These are phyloP conservation scores for Onchidella celtica DNA, from an alignment of 2,888 invertebrate species.

Conservation along the genomic window DNA sequence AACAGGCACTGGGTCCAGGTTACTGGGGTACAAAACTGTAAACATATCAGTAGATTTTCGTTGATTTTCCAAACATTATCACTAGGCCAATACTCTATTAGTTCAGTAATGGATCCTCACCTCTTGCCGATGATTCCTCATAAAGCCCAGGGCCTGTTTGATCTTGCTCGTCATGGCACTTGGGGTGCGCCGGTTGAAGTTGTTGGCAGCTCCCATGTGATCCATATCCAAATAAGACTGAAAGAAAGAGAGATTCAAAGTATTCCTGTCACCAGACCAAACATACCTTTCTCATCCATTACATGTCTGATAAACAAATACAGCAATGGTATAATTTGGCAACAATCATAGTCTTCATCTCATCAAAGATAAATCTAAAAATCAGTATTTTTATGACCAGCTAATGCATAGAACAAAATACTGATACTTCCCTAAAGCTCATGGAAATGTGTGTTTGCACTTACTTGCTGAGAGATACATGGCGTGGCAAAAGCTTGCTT, in stretches of 20 bases:
- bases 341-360: too few relatives aligned
- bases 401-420: too few relatives aligned
- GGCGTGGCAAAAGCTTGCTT: constrained; percentile 94
- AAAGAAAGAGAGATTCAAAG: neutral
- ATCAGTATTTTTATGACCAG: too few relatives aligned
- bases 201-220: constrained; percentile 59
- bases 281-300: too few relatives aligned
- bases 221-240: constrained; percentile 64
- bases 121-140: constrained; percentile 96
- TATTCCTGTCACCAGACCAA: neutral
- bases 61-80: neutral
- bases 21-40: too few relatives aligned
- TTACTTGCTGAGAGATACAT: constrained; percentile 89
- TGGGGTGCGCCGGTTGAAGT: constrained; percentile 58
- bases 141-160: constrained; percentile 95
- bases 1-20: too few relatives aligned
- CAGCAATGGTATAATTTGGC: too few relatives aligned
- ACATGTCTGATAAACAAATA: too few relatives aligned
- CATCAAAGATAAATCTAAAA: too few relatives aligned
- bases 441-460: too few relatives aligned
- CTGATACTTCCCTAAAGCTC: too few relatives aligned
- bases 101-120: constrained; percentile 62
- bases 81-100: neutral
- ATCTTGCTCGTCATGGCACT: constrained; percentile 85
- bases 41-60: too few relatives aligned